A percentile compares a stretch with the other conserved stretches of the same genome.
These are phyloP conservation scores for Sternarchorhynchus goeldii DNA, from an alignment of 2,797 vertebrate species.

Conservation along the genomic window DNA sequence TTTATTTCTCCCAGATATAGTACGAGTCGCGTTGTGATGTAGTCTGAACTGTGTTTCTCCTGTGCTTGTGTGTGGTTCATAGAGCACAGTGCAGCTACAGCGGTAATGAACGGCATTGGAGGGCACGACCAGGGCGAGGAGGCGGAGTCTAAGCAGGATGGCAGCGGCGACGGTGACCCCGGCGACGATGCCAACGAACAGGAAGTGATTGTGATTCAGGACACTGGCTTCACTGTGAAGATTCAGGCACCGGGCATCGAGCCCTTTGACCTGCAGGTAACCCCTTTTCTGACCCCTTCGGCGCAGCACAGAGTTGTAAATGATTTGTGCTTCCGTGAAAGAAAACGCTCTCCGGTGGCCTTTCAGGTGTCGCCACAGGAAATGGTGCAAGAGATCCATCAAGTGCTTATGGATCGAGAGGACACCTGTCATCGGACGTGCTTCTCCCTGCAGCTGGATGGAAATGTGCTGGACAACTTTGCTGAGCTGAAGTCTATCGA, in stretches of 20 bases:
- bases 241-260: conserved; percentile 94
- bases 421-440: conserved; percentile 98
- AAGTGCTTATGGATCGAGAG: conserved; percentile 97
- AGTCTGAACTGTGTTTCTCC: background rate
- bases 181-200: conserved; percentile 90
- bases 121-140: conserved; percentile 77
- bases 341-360: background rate
- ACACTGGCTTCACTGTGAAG: conserved; percentile 97
- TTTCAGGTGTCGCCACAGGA: conserved; percentile 96
- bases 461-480: conserved; percentile 97
- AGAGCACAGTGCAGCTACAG: conserved; percentile 81
- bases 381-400: conserved; percentile 99
- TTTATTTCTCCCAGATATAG: too few species aligned
- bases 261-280: conserved; percentile 94
- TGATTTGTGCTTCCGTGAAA: background rate
- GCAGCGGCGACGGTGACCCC: conserved; percentile 76
- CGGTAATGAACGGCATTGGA: conserved; percentile 88
- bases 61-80: conserved; percentile 26
- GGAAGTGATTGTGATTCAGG: conserved; percentile 99
- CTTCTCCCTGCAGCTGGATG: conserved; percentile 96
- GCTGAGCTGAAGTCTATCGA: conserved; percentile 97
- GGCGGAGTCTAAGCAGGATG: conserved; percentile 78
- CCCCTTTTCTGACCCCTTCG: background rate
- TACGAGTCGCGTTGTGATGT: too few species aligned
- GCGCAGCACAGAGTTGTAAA: too few species aligned